Base-by-base conservation (phyloP, 1,140 invertebrate species). In the Nomia melanderi region DNA sequence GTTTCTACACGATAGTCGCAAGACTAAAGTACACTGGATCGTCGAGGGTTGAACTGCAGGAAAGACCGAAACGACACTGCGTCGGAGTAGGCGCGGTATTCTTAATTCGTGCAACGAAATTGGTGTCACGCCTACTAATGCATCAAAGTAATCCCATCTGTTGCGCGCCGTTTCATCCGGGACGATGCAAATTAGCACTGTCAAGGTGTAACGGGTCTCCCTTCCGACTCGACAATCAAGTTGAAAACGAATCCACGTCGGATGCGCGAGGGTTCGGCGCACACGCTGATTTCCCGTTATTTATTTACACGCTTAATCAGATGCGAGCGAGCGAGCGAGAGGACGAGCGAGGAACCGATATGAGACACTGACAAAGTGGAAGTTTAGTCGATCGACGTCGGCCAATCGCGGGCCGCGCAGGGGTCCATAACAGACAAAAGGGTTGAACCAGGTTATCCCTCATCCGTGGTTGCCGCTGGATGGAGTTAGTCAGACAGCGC, bases 401-500 rank as follows among this genome's bases (percentile, higher is more conserved):
- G 77, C 84, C 86, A 86, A 87, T 87, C 84, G 84, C 65, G 62
- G 80, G 75, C 73, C 63, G 65, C 17, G 3, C 23, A 11, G 9
- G 4, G 31, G 20, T 71, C 74, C 71, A 81, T 64, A 75, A 31
- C 63, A 81, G 85, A 82, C 86, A 86, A 75, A 70, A 57, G 78
- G 77, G 78, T 77, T 78, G 36, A 76, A 80, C 63, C 79, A 73
- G 73, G 83, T 86, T 86, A 81, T 79, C 79, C 71, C 73, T 78
- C 65, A 77, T 78, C 66, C 71, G 75, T 78, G 74, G 57, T 27
- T 64, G 59, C 29, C 41, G 81, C 33, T 33, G 67, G 73, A 78
- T 67, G 76, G 78, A 80, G 83, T 83, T 86, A 87, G 86, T 88
- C 81, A 84, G 84, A 86, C 82, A 79, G 57, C 66, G 80, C 73